A percentile compares a stretch with the other conserved stretches of the same genome.
Evolutionary conservation across 2,888 invertebrate species (phyloP).

Genomic region (Trichacis sp.): DNA sequence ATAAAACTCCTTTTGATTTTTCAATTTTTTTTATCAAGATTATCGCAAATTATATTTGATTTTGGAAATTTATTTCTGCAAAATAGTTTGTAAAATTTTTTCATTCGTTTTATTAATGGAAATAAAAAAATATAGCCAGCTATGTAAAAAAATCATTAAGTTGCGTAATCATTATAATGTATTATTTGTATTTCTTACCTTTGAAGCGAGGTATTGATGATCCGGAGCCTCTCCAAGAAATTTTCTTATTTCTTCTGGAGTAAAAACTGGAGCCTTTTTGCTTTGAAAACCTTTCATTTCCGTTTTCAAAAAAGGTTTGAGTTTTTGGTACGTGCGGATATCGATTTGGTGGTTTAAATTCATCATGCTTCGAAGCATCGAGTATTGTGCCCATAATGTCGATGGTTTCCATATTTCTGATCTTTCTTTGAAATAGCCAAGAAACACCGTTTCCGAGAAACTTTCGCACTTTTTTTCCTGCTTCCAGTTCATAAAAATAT

Average conservation of each 20-base stretch:
- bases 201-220: constrained; percentile 45
- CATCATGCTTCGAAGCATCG: constrained; percentile 47
- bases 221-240: constrained; percentile 50
- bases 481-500: too few species aligned
- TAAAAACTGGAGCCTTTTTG: constrained; percentile 53
- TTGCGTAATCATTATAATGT: too few species aligned
- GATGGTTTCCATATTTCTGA: constrained; percentile 44
- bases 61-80: too few species aligned
- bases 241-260: constrained; percentile 46
- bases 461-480: too few species aligned
- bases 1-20: too few species aligned
- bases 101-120: too few species aligned
- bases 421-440: constrained; percentile 43
- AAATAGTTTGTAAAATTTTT: too few species aligned
- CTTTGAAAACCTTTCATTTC: constrained; percentile 47
- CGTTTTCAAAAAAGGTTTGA: constrained; percentile 48
- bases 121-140: too few species aligned
- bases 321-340: constrained; percentile 35
- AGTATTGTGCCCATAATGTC: constrained; percentile 46
- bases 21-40: too few species aligned
- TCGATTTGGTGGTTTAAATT: constrained; percentile 34
- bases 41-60: too few species aligned
- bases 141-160: too few species aligned
- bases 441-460: too few species aligned
- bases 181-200: not conserved